Conservation (phyloP, 2,888 invertebrate genomes). For the Drosophila setosimentum region DNA sequence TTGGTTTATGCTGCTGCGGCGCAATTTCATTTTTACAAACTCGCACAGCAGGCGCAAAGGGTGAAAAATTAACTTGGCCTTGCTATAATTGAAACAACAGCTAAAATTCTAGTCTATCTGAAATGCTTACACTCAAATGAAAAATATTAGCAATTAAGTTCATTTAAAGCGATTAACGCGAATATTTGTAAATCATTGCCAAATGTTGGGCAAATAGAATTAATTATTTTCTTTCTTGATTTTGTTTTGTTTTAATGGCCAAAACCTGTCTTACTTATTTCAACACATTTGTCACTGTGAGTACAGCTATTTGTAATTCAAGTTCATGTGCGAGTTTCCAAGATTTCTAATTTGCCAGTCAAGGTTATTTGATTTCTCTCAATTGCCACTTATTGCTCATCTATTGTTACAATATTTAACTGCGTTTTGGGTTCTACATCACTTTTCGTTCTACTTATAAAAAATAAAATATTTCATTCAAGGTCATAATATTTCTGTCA, state of each 20-base stretch:
- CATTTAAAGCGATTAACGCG: conserved; percentile 17
- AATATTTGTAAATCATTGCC: conserved; percentile 28
- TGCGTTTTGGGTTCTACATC: neutral
- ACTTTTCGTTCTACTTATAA: neutral
- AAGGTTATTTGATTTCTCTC: conserved; percentile 1
- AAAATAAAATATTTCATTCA: neutral
- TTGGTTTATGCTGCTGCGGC: conserved; percentile 8
- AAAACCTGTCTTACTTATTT: neutral
- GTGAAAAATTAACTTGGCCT: conserved; percentile 12
- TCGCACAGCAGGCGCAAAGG: conserved; percentile 27
- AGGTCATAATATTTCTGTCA: neutral
- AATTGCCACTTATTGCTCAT: neutral
- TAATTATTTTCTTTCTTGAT: neutral
- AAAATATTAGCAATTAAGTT: conserved; percentile 33
- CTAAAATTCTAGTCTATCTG: conserved; percentile 16
- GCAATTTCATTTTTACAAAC: conserved; percentile 10
- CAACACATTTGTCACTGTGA: neutral
- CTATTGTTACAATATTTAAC: neutral
- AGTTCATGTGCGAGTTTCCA: neutral
- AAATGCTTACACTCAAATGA: conserved; percentile 33
- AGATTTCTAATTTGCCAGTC: neutral
- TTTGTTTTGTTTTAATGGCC: neutral
- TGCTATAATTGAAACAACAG: conserved; percentile 2
- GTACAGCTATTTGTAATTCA: neutral
- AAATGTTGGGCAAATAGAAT: neutral